A percentile compares a stretch with the other conserved stretches of the same genome.
Conservation (phyloP, 1,140 invertebrate species). For the Aphaenogaster ashmeadi region DNA sequence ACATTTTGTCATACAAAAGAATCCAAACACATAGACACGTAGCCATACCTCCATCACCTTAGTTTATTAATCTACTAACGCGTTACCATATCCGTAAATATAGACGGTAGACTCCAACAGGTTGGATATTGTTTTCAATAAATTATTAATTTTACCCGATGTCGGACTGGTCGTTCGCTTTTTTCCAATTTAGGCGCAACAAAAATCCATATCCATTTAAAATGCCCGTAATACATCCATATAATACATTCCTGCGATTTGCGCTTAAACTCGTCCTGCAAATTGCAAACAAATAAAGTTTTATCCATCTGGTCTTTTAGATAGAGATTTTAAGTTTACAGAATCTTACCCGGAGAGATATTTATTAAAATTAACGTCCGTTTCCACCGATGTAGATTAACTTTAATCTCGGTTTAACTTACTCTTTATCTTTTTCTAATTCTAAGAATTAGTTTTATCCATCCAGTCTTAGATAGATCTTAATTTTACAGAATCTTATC, state of each 20-base stretch:
- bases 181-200: background rate
- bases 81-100: slow-evolving; percentile 37
- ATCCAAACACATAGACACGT: slow-evolving; percentile 22
- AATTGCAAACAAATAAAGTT: background rate
- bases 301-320: background rate
- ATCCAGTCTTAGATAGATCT: background rate
- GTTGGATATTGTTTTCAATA: slow-evolving; percentile 70
- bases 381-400: too few species aligned
- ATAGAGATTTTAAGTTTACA: too few species aligned
- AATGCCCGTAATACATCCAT: background rate
- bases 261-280: background rate
- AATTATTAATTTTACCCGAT: slow-evolving; percentile 70
- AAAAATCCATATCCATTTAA: slow-evolving; percentile 14
- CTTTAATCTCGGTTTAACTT: too few species aligned
- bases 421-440: too few species aligned
- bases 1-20: slow-evolving; percentile 44
- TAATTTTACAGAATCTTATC: background rate
- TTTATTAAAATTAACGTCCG: background rate
- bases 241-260: background rate
- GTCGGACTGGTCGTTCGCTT: background rate
- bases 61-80: slow-evolving; percentile 21
- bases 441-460: background rate
- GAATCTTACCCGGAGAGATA: background rate
- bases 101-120: slow-evolving; percentile 35
- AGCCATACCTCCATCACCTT: slow-evolving; percentile 28